Percentiles rank a stretch among this genome's conserved stretches.
These are phyloP conservation scores for Brevimyrus niger DNA, from an alignment of 2,113 vertebrate genomes.

Conservation along the genomic window DNA sequence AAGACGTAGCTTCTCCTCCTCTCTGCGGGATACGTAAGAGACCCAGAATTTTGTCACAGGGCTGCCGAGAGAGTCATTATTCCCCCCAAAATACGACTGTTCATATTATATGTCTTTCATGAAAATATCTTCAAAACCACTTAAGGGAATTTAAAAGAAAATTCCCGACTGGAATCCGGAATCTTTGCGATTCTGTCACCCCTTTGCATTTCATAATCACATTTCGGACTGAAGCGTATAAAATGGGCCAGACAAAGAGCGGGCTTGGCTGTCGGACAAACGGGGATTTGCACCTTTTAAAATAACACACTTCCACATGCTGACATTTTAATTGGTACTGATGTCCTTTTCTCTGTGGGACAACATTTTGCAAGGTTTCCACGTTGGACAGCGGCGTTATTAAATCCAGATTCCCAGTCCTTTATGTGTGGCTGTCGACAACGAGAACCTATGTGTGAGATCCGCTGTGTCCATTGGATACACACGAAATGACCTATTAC, in stretches of 20 bases:
- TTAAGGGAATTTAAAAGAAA: background rate
- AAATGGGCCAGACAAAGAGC: constrained; percentile 30
- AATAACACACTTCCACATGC: constrained; percentile 44
- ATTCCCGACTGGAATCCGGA: background rate
- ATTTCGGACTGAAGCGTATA: constrained; percentile 22
- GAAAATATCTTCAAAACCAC: background rate
- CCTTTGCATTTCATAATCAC: background rate
- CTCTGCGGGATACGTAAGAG: background rate
- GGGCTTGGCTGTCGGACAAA: constrained; percentile 32
- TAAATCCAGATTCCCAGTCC: background rate
- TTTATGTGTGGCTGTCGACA: constrained; percentile 15
- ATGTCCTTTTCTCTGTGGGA: constrained; percentile 34
- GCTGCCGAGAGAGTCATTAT: background rate
- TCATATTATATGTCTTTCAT: background rate
- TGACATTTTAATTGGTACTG: constrained; percentile 44
- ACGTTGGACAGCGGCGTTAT: constrained; percentile 21
- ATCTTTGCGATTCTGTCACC: background rate
- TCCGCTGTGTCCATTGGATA: background rate
- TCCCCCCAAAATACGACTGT: background rate
- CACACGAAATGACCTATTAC: background rate
- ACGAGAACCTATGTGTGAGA: background rate
- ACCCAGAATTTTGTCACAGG: background rate
- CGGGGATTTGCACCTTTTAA: constrained; percentile 40
- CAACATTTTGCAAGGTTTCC: constrained; percentile 4
- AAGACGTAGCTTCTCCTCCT: background rate